Evolutionary conservation across 2,797 vertebrate species (phyloP).

Genomic region (Hydrolagus colliei): DNA sequence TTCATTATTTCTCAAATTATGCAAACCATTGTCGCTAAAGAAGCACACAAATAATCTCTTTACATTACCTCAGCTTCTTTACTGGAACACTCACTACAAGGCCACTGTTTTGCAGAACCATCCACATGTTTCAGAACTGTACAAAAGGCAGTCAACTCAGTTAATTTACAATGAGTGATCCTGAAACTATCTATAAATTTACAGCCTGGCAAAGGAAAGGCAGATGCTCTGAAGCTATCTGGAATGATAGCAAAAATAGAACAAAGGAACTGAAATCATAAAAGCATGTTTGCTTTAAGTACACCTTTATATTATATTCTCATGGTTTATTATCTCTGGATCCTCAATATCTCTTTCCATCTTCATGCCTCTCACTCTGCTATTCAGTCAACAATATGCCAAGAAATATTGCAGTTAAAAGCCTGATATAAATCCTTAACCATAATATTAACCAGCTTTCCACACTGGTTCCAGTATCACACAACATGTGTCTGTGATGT

Average conservation of each 20-base stretch:
- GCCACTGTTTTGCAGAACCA: not conserved
- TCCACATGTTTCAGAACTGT: conserved; percentile 20
- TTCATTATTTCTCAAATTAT: not conserved
- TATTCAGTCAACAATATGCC: no score
- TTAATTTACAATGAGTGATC: conserved; percentile 1
- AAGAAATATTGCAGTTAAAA: no score
- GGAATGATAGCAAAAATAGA: conserved; percentile 2
- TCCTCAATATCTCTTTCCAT: not conserved
- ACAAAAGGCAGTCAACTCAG: not conserved
- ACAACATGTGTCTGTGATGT: no score
- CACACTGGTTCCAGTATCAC: no score
- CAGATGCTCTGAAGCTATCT: not conserved
- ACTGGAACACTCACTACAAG: not conserved
- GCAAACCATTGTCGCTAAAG: not conserved
- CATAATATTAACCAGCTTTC: no score
- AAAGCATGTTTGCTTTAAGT: not conserved
- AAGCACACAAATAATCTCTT: not conserved
- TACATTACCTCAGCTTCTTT: not conserved
- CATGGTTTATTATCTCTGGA: not conserved
- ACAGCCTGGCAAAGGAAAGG: no score
- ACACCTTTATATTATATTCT: not conserved
- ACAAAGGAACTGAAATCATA: conserved; percentile 8
- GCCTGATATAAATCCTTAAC: no score
- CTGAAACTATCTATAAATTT: not conserved
- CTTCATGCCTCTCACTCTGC: not conserved